A percentile compares a stretch with the other conserved stretches of the same genome.
Evolutionary conservation across 1,140 invertebrate species (phyloP).

Genomic region (Solenopsis fugax): DNA sequence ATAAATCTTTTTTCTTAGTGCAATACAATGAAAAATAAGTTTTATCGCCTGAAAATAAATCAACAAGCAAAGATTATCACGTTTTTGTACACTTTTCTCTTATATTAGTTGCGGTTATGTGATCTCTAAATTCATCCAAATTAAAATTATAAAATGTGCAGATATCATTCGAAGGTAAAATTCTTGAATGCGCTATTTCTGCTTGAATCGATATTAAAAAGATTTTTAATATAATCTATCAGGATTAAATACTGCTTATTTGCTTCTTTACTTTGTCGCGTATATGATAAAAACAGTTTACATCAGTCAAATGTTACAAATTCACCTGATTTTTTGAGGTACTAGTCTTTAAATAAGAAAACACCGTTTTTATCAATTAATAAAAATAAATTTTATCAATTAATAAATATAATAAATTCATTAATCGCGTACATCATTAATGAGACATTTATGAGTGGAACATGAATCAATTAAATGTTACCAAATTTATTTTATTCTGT

Average conservation of each 20-base stretch:
- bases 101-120: neutral
- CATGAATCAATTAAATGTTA: neutral
- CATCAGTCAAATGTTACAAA: neutral
- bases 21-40: neutral
- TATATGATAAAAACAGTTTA: neutral
- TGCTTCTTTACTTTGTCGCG: neutral
- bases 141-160: neutral
- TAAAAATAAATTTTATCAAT: neutral
- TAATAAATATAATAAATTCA: neutral
- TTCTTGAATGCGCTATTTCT: neutral
- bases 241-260: neutral
- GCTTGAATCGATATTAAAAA: constrained; percentile 19
- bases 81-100: neutral
- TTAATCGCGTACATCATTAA: neutral
- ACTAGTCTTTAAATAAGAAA: neutral
- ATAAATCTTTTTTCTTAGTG: too few relatives aligned
- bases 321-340: neutral
- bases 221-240: constrained; percentile 51
- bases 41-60: neutral
- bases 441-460: neutral
- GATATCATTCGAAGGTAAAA: neutral
- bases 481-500: neutral
- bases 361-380: neutral
- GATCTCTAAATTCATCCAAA: neutral
- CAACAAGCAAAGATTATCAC: neutral